These are phyloP conservation scores for Solen grandis DNA, from an alignment of 1,140 invertebrate species.

Conservation along the genomic window DNA sequence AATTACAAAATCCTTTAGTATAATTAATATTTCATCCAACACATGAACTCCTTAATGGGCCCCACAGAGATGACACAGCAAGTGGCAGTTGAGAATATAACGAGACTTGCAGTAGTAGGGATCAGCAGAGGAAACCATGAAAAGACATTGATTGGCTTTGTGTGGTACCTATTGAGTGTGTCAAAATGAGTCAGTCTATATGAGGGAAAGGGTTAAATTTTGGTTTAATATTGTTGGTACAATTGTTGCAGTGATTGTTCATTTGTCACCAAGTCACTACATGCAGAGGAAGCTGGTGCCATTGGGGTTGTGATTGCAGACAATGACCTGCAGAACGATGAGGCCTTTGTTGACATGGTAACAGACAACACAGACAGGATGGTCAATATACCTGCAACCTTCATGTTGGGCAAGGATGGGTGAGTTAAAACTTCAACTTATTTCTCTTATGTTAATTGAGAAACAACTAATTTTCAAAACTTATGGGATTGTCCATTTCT, in stretches of 20 bases:
- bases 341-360: slow-evolving; percentile 89
- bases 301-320: slow-evolving; percentile 89
- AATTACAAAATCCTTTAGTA: too few species aligned
- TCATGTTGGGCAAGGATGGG: slow-evolving; percentile 91
- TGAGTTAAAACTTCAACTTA: slow-evolving; percentile 63
- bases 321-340: slow-evolving; percentile 84
- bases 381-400: slow-evolving; percentile 89
- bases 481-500: background rate
- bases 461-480: background rate
- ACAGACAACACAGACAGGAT: slow-evolving; percentile 86
- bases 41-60: too few species aligned
- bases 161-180: too few species aligned
- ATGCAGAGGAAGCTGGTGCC: slow-evolving; percentile 88
- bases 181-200: too few species aligned
- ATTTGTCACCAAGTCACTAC: slow-evolving; percentile 88
- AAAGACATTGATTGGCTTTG: too few species aligned
- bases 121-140: too few species aligned
- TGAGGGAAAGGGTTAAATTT: too few species aligned
- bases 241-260: slow-evolving; percentile 92
- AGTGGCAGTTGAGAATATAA: too few species aligned
- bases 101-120: too few species aligned
- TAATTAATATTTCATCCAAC: too few species aligned
- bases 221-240: too few species aligned
- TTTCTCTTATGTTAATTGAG: background rate
- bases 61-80: too few species aligned